Conservation (phyloP, 2,113 vertebrate species). For the Ailuropoda melanoleuca region DNA sequence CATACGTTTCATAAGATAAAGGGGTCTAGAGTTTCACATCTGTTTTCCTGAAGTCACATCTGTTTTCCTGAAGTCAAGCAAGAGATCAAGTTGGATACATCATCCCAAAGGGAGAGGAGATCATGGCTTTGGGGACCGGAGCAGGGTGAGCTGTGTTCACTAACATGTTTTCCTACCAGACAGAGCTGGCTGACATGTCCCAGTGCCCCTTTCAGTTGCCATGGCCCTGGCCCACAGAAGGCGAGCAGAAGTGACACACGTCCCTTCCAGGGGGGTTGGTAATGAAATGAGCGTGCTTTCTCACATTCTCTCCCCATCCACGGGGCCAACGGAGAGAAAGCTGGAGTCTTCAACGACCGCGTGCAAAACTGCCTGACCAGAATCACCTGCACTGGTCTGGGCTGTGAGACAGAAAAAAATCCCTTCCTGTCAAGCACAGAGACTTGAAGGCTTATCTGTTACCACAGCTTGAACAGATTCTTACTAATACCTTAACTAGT, state of each 20-base stretch:
- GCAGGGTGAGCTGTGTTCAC: not conserved
- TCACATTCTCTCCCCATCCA: not conserved
- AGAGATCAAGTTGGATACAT: not conserved
- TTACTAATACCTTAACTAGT: not conserved
- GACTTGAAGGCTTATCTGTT: slow-evolving; percentile 11
- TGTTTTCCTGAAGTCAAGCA: not conserved
- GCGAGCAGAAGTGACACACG: not conserved
- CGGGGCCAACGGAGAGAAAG: not conserved
- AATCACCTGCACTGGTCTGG: not conserved
- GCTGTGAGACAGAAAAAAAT: not conserved
- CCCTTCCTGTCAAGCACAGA: not conserved
- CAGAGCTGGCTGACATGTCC: not conserved
- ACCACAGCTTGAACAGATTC: not conserved
- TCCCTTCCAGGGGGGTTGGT: not conserved
- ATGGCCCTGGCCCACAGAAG: not conserved
- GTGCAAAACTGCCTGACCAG: not conserved
- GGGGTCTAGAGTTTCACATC: not conserved
- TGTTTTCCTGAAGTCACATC: not conserved
- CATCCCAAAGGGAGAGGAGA: not conserved
- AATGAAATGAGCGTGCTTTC: not conserved
- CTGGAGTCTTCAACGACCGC: not conserved
- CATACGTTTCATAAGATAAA: not conserved
- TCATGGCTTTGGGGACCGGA: not conserved
- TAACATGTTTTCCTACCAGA: not conserved
- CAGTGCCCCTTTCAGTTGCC: not conserved